These are phyloP conservation scores for Drosophila kuntzei DNA, from an alignment of 2,888 invertebrate species.

Conservation along the genomic window DNA sequence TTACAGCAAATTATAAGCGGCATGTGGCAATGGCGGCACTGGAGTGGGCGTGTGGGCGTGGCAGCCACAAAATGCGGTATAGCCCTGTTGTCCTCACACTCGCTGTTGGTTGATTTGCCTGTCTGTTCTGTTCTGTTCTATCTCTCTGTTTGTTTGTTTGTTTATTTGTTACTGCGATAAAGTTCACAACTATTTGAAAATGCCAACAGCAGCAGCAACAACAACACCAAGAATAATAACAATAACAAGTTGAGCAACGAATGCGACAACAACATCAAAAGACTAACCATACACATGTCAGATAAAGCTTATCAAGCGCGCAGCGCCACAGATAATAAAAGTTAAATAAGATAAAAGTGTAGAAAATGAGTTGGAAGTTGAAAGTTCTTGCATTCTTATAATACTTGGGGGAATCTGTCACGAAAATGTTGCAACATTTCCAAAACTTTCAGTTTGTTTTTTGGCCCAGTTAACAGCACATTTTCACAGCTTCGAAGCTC, in stretches of 20 bases:
- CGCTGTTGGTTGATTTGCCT: constrained; percentile 10
- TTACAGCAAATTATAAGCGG: constrained; percentile 73
- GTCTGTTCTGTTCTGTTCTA: not conserved
- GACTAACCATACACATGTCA: constrained; percentile 58
- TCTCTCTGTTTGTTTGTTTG: constrained; percentile 9
- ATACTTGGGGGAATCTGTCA: constrained; percentile 42
- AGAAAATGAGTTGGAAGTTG: constrained; percentile 30
- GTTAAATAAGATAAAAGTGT: constrained; percentile 70
- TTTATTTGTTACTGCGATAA: constrained; percentile 54
- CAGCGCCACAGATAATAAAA: constrained; percentile 67
- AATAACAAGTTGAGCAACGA: constrained; percentile 30
- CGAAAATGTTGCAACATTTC: constrained; percentile 47
- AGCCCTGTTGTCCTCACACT: not conserved
- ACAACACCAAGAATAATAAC: constrained; percentile 11
- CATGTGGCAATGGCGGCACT: constrained; percentile 55
- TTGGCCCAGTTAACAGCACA: constrained; percentile 61
- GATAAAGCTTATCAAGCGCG: constrained; percentile 68
- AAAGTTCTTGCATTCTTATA: constrained; percentile 14
- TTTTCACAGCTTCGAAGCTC: constrained; percentile 17
- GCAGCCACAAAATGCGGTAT: constrained; percentile 61
- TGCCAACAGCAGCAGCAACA: constrained; percentile 52
- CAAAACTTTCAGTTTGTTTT: constrained; percentile 32
- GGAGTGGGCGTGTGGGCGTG: constrained; percentile 30
- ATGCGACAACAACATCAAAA: constrained; percentile 42
- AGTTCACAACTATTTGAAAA: constrained; percentile 73